Evolutionary conservation across 2,888 invertebrate genomes (phyloP), one percentile per base, ranked within the genome.

Genomic region (Colletes collaris): DNA sequence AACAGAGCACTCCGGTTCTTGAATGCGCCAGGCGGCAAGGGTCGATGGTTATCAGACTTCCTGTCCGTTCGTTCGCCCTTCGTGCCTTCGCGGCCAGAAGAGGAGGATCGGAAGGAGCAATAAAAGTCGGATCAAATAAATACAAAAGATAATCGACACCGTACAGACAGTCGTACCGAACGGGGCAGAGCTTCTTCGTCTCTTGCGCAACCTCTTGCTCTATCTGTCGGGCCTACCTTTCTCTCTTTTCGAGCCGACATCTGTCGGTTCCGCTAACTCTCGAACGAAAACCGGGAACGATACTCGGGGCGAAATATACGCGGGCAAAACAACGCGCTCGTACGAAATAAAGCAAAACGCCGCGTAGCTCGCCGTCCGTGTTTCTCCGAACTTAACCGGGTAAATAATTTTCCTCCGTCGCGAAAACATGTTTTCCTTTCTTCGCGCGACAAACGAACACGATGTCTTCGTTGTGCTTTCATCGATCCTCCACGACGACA

Each of bases 21-120:
- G 81, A 86, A 83, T 69, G 76, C 86, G 68, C 85, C 84, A 71
- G 83, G 71, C 80, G 76, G 79, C 76, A 77, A 87, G 86, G 85
- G 90, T 88, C 86, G 89, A 90, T 86, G 87, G 87, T 86, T 90
- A 88, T 89, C 90, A 89, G 79, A 87, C 86, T 86, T 89, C 88
- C 89, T 86, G 88, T 86, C 84, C 85, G 85, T 83, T 84, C 82
- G 82, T 67, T 81, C 79, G 81, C 85, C 84, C 78, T 83, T 79
- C 77, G 73, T 76, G 69, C 60, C 80, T 73, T 55, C 74, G 81
- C 77, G 78, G 59, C 63, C 79, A 75, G 77, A 82, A 80, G 19
- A 52, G 53, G 55, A 50, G 65, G 63, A 68, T 64, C 62, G 70
- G 72, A 37, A 70, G 65, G 67, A 81, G 82, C 80, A 83, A 83